Evolutionary conservation across 2,888 invertebrate species (phyloP).

Genomic region (Sympetrum striolatum): DNA sequence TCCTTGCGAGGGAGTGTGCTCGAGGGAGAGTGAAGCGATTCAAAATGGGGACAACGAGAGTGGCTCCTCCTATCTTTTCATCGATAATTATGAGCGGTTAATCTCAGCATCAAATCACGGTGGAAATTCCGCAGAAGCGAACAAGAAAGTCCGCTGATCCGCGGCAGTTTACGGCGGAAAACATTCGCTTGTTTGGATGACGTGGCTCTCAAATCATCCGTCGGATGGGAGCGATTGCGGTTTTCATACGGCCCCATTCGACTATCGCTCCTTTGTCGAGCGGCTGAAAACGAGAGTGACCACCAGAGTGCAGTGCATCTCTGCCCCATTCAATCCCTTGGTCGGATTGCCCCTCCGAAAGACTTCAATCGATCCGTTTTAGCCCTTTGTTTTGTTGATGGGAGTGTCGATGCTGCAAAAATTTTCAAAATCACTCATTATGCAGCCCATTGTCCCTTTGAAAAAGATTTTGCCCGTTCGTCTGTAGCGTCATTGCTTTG

Average conservation of each 20-base stretch:
- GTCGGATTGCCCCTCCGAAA: background rate
- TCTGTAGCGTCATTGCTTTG: background rate
- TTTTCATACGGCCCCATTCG: background rate
- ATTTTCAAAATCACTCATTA: background rate
- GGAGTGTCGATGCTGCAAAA: background rate
- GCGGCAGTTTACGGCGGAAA: background rate
- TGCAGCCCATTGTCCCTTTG: background rate
- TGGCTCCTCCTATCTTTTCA: too few species aligned
- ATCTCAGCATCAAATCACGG: too few species aligned
- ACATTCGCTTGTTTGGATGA: background rate
- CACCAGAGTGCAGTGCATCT: background rate
- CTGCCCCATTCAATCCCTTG: background rate
- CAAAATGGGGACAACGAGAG: too few species aligned
- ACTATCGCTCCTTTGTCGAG: background rate
- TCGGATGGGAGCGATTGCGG: background rate
- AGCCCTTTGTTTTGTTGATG: background rate
- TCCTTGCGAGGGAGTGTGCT: too few species aligned
- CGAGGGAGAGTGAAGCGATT: too few species aligned
- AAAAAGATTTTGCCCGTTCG: background rate
- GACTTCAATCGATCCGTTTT: background rate
- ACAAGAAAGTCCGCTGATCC: background rate
- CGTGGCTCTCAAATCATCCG: background rate
- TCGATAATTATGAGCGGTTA: too few species aligned
- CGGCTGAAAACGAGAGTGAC: background rate
- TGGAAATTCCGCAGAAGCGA: too few species aligned